Evolutionary conservation across 2,888 invertebrate genomes (phyloP).

Genomic region (Notodonta ziczac): DNA sequence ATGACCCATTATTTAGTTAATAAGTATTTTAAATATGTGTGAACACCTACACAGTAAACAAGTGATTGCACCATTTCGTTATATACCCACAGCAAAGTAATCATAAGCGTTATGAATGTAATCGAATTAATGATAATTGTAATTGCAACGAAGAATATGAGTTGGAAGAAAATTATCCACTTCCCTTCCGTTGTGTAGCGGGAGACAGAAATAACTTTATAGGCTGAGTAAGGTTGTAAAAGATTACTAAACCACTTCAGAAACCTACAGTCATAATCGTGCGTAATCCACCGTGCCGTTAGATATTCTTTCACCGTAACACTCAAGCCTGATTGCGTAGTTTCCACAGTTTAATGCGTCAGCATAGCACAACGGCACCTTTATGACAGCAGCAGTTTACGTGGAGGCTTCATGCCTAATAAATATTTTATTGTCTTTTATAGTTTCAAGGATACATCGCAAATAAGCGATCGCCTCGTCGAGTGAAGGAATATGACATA

Average conservation of each 20-base stretch:
- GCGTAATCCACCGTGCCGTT: constrained; percentile 27
- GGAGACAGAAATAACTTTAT: too few relatives aligned
- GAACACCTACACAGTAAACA: too few relatives aligned
- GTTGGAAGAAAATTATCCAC: too few relatives aligned
- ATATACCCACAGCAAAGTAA: too few relatives aligned
- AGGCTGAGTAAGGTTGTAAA: background rate
- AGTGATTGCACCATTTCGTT: too few relatives aligned
- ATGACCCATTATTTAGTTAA: too few relatives aligned
- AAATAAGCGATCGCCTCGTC: constrained; percentile 65
- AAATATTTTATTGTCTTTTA: constrained; percentile 73
- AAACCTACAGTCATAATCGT: constrained; percentile 19
- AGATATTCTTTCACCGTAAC: constrained; percentile 31
- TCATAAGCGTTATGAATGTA: too few relatives aligned
- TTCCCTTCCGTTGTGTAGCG: too few relatives aligned
- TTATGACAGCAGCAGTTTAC: constrained; percentile 52
- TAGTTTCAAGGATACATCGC: constrained; percentile 80
- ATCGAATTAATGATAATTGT: too few relatives aligned
- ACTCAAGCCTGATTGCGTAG: constrained; percentile 38
- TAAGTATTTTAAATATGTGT: too few relatives aligned
- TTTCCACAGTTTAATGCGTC: constrained; percentile 47
- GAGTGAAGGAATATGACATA: constrained; percentile 74
- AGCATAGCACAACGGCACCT: constrained; percentile 62
- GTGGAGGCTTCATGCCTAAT: constrained; percentile 59
- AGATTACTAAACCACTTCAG: background rate
- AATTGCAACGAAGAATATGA: too few relatives aligned